Evolutionary conservation across 2,888 invertebrate genomes (phyloP), one percentile per base, ranked within the genome.

Genomic region (Leptopilina drosophilae): DNA sequence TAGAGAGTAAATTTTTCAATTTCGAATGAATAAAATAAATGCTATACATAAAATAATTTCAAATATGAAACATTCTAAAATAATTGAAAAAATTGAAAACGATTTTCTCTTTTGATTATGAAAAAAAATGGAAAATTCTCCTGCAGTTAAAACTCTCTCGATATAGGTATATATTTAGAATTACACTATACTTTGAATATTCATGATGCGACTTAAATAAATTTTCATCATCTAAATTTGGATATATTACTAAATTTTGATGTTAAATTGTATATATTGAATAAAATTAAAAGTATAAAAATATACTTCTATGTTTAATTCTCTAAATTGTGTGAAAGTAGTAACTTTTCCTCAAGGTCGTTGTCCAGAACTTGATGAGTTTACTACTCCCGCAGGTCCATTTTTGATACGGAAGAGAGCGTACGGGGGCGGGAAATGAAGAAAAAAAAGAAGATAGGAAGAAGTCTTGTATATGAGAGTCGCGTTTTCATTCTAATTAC

Each of bases 401-500:
- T 73, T 56, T 73, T 73, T 73, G n/a, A 56, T 56, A 56, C 40
- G 73, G 73, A 73, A 56, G 73, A 73, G 56, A 73, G 73, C 33
- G 56, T 64, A 7, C 56, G 26, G 42, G 42, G 42, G 42, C 8
- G 53, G 15, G 67, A 46, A 33, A 33, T 33, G 33, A 33, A 33
- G 20, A 33, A 33, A 33, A 33, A 67, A 73, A 56, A 26, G 49
- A 53, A 15, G 62, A 67, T 49, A 79, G 75, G 73, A 77, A 65
- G 77, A 77, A 64, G 78, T 76, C 69, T 64, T 64, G 49, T 40
- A 49, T 40, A 49, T 76, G 64, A 62, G 15, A 62, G 77, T 78
- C 62, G 73, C 81, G 77, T 64, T 80, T 69, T 56, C 80, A 73
- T 77, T 76, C 69, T 73, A 62, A 77, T 77, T 77, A 73, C 26